Conservation (phyloP, 2,113 vertebrate genomes). For the Corythornis vintsioides region DNA sequence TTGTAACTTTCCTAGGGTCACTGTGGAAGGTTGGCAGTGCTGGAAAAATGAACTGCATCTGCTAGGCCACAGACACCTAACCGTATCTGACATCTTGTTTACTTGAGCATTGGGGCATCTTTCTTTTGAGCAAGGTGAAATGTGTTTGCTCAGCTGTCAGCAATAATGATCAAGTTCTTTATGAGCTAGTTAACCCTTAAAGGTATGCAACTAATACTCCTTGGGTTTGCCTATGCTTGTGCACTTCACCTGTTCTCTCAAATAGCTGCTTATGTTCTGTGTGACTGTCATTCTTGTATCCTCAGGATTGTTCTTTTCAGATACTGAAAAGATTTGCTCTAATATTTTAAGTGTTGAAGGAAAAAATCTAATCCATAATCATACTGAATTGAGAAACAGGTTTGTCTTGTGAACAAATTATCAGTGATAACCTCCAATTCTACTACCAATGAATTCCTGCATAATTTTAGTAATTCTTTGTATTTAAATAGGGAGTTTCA, state of each 20-base stretch:
- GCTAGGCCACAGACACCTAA: neutral
- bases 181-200: neutral
- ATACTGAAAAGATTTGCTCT: neutral
- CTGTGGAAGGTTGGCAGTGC: neutral
- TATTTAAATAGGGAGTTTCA: neutral
- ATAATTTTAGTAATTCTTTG: neutral
- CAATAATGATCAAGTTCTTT: neutral
- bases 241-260: neutral
- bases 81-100: neutral
- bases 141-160: neutral
- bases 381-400: neutral
- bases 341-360: neutral
- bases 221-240: neutral
- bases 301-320: neutral
- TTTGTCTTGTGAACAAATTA: neutral
- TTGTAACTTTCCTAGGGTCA: neutral
- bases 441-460: neutral
- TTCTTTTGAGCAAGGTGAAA: neutral
- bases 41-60: neutral
- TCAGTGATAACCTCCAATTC: neutral
- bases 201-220: neutral
- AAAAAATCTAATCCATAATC: neutral
- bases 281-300: accelerated
- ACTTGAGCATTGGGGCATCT: neutral
- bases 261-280: neutral